phyloP scores from a whole-genome alignment of 2,888 invertebrate genomes.

The Sesamia inferens region DNA sequence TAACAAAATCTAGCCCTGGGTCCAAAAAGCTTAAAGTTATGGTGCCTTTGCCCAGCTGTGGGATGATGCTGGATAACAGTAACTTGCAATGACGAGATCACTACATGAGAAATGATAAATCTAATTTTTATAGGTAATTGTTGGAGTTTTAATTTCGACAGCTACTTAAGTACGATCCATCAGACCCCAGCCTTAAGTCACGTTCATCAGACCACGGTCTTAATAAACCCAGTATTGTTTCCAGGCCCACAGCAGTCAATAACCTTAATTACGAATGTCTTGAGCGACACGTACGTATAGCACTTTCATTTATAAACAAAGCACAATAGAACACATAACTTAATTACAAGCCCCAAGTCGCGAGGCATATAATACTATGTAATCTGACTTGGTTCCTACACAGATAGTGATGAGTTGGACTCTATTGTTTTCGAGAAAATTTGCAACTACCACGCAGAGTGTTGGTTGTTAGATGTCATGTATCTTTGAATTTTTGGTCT shows the following conservation, averaged over 20 bases:
- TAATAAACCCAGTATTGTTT: conserved; percentile 15
- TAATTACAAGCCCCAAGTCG: conserved; percentile 7
- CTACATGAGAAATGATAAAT: background rate
- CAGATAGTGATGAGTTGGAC: background rate
- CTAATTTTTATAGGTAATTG: background rate
- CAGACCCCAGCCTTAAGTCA: background rate
- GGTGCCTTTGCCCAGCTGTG: too few relatives aligned
- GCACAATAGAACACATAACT: conserved; percentile 29
- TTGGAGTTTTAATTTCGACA: background rate
- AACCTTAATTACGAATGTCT: conserved; percentile 31
- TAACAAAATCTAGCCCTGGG: too few relatives aligned
- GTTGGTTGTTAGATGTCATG: background rate
- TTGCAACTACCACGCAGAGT: background rate
- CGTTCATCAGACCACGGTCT: too few relatives aligned
- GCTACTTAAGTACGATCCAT: background rate
- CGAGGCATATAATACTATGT: conserved; percentile 15
- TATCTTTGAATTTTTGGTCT: background rate
- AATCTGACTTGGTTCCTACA: conserved; percentile 20
- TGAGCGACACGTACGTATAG: conserved; percentile 18
- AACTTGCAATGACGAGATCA: background rate
- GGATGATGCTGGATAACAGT: too few relatives aligned
- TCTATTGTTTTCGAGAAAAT: background rate
- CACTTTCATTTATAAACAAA: conserved; percentile 48
- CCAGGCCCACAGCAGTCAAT: conserved; percentile 10
- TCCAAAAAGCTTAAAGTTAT: too few relatives aligned